Conservation (phyloP, 2,888 invertebrate species). For the Brachyopa scutellaris region DNA sequence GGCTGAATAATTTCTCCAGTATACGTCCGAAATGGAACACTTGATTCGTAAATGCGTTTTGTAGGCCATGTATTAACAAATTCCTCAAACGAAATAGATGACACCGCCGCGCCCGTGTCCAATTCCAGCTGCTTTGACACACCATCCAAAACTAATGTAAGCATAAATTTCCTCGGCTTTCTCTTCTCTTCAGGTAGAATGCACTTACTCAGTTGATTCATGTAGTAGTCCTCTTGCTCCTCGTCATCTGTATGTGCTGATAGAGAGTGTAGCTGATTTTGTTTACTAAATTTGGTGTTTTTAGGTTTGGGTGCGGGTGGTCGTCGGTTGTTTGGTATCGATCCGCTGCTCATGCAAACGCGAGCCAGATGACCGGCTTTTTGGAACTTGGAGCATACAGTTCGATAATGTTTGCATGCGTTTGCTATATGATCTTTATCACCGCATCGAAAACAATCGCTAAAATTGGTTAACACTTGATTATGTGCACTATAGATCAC, state of each 20-base stretch:
- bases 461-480: not conserved
- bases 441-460: conserved; percentile 20
- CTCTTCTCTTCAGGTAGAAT: not conserved
- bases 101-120: conserved; percentile 31
- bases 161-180: conserved; percentile 14
- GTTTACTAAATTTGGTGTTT: not conserved
- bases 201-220: not conserved
- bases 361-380: not conserved
- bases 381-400: not conserved
- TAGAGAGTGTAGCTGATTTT: conserved; percentile 11
- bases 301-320: not conserved
- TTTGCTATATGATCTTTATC: conserved; percentile 2
- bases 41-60: not conserved
- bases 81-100: conserved; percentile 29
- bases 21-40: conserved; percentile 22
- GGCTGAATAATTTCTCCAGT: conserved; percentile 29
- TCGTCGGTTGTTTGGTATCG: not conserved
- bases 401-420: not conserved
- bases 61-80: conserved; percentile 5
- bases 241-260: not conserved
- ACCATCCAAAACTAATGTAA: conserved; percentile 15
- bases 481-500: not conserved
- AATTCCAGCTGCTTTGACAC: conserved; percentile 23
- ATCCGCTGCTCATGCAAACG: not conserved
- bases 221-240: not conserved